Conservation (phyloP, 2,888 invertebrate species). For the Drosophila barbarae region DNA sequence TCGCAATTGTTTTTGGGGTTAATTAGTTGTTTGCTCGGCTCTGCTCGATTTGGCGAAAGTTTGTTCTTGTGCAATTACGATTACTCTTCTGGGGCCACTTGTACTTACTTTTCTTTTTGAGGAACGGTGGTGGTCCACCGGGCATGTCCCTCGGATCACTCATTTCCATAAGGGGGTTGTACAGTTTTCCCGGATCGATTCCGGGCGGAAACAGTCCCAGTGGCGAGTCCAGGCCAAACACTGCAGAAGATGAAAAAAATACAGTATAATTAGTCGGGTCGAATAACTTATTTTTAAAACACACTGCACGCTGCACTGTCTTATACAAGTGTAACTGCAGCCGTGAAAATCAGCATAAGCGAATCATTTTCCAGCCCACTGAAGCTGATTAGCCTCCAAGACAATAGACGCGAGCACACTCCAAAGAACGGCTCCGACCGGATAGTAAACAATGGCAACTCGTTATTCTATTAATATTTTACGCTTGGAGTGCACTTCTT, state of each 20-base stretch:
- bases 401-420: conserved; percentile 44
- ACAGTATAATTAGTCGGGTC: background rate
- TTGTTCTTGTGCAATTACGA: conserved; percentile 28
- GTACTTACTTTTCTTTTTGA: conserved; percentile 90
- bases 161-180: conserved; percentile 87
- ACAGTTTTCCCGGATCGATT: conserved; percentile 86
- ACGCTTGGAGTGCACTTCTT: conserved; percentile 72
- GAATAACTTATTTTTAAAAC: conserved; percentile 9
- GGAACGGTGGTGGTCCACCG: conserved; percentile 85
- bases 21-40: conserved; percentile 73
- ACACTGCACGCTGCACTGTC: conserved; percentile 31
- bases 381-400: conserved; percentile 42
- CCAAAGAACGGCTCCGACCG: conserved; percentile 16
- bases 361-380: conserved; percentile 68
- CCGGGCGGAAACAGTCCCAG: conserved; percentile 88
- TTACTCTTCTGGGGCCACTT: conserved; percentile 78
- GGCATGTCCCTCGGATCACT: conserved; percentile 85
- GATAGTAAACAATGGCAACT: conserved; percentile 74
- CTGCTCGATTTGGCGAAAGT: conserved; percentile 35
- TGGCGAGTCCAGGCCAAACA: conserved; percentile 88
- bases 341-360: conserved; percentile 47
- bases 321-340: conserved; percentile 47
- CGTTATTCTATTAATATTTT: conserved; percentile 78
- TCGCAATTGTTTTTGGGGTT: conserved; percentile 54
- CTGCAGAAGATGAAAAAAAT: conserved; percentile 79